Conservation (phyloP, 37 sponge, comb jelly and placozoan genomes). For the Ephydatia muelleri region DNA sequence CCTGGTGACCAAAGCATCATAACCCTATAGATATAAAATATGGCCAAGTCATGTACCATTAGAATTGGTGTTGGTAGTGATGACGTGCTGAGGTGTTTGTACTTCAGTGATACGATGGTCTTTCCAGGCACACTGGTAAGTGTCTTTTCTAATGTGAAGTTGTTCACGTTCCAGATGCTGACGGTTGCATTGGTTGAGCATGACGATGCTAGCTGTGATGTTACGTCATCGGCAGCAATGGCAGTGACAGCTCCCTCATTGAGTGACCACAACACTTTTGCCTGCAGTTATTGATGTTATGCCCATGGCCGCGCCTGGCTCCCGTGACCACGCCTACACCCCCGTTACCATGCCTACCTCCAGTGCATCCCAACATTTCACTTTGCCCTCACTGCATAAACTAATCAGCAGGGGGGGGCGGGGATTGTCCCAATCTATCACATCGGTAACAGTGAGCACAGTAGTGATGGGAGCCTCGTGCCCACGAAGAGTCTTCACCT, state of each 20-base stretch:
- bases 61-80: background rate
- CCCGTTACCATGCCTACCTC: background rate
- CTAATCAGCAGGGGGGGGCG: background rate
- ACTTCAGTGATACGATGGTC: background rate
- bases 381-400: background rate
- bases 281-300: background rate
- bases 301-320: no score
- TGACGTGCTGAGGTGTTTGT: background rate
- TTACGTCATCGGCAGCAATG: background rate
- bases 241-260: background rate
- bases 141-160: background rate
- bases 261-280: background rate
- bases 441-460: background rate
- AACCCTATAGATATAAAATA: no score
- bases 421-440: background rate
- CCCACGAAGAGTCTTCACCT: background rate
- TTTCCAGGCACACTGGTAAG: background rate
- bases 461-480: background rate
- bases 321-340: background rate
- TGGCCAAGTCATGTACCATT: background rate
- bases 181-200: background rate
- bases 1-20: background rate
- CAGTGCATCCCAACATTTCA: background rate
- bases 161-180: background rate
- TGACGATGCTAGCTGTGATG: background rate